phyloP scores from a whole-genome alignment of 2,113 vertebrate genomes.

The Raphicerus campestris region DNA sequence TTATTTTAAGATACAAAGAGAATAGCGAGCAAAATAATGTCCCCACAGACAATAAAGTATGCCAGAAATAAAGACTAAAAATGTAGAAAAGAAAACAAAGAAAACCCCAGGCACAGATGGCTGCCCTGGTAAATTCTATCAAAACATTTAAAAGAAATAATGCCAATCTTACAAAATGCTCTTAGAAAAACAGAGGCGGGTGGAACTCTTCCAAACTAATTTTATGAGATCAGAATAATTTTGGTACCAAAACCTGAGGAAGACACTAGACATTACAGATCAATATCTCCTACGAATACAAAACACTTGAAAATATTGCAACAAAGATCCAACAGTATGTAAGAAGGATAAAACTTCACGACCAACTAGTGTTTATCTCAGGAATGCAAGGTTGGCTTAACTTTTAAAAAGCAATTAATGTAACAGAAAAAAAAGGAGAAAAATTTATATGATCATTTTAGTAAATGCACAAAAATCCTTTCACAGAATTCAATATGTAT shows the following conservation, averaged over 20 bases:
- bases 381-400: slow-evolving; percentile 26
- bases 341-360: background rate
- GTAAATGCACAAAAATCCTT: background rate
- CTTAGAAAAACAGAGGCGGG: background rate
- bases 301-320: background rate
- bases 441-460: background rate
- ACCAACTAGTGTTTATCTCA: background rate
- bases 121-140: background rate
- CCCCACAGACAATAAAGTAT: background rate
- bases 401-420: background rate
- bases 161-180: background rate
- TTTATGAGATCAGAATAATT: background rate
- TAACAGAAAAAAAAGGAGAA: background rate
- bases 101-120: background rate
- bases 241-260: background rate
- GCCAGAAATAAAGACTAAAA: slow-evolving; percentile 13
- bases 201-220: background rate
- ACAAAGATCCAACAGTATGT: background rate
- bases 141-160: slow-evolving; percentile 6
- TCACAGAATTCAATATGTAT: background rate
- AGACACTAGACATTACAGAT: background rate
- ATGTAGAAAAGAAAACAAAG: background rate
- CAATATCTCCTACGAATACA: background rate
- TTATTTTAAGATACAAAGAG: slow-evolving; percentile 18
- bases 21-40: background rate